A percentile compares a stretch with the other conserved stretches of the same genome.
These are phyloP conservation scores for Hypsopygia costalis DNA, from an alignment of 2,888 invertebrate species.

Conservation along the genomic window DNA sequence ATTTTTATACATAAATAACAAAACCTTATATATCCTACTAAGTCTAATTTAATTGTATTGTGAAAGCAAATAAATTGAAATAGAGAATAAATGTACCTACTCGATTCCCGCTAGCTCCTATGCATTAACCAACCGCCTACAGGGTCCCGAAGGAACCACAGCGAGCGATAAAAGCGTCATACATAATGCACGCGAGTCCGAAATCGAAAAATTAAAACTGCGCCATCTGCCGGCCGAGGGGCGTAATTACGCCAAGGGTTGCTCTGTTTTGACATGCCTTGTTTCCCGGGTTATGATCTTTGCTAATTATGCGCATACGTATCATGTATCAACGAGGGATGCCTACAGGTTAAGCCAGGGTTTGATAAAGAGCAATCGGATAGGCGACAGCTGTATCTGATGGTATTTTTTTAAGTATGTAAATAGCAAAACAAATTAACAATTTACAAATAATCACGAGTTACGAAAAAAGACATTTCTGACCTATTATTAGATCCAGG, in stretches of 20 bases:
- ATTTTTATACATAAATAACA: too few species aligned
- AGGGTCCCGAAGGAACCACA: constrained; percentile 72
- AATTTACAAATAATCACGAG: too few species aligned
- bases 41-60: too few species aligned
- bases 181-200: constrained; percentile 74
- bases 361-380: too few species aligned
- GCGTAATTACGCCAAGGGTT: constrained; percentile 53
- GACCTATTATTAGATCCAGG: too few species aligned
- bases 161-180: constrained; percentile 77
- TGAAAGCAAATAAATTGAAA: too few species aligned
- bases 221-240: constrained; percentile 65
- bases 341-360: background rate
- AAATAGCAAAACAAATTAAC: too few species aligned
- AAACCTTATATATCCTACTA: too few species aligned
- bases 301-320: constrained; percentile 47
- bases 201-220: constrained; percentile 79
- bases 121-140: constrained; percentile 19
- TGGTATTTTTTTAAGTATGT: too few species aligned
- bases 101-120: constrained; percentile 26
- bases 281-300: constrained; percentile 49
- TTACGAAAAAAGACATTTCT: too few species aligned
- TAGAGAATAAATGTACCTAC: too few species aligned
- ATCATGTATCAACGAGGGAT: constrained; percentile 28
- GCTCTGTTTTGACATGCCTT: constrained; percentile 44
- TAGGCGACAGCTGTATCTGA: too few species aligned